Conservation (phyloP, 2,113 vertebrate species). For the pig (Sus scrofa) region DNA sequence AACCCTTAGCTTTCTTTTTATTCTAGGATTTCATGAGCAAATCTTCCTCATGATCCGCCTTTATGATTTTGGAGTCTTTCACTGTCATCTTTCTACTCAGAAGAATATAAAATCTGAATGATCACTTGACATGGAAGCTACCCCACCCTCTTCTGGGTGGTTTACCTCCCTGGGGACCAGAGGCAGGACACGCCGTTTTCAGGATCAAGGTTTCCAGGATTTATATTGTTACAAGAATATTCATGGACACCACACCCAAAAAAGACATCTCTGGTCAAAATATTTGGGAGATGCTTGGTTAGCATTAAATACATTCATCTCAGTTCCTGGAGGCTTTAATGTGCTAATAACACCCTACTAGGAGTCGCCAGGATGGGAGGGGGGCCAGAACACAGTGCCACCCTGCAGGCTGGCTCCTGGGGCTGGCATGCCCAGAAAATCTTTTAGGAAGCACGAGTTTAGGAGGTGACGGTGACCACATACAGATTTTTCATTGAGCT, state of each 20-base stretch:
- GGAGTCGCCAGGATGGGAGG: accelerated
- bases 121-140: neutral
- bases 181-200: accelerated
- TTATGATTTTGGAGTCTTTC: neutral
- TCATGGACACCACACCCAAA: neutral
- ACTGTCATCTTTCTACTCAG: neutral
- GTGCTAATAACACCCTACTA: accelerated
- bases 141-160: neutral
- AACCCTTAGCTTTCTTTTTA: neutral
- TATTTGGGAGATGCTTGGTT: neutral
- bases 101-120: neutral
- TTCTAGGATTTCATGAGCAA: neutral
- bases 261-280: neutral
- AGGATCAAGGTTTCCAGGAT: neutral
- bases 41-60: no score
- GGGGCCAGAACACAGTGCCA: accelerated
- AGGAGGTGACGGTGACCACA: neutral
- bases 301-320: neutral
- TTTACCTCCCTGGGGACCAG: accelerated
- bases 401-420: accelerated
- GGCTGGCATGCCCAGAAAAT: neutral
- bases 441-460: neutral
- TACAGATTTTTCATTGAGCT: neutral
- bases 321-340: accelerated
- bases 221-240: neutral